Percentiles rank a stretch among this genome's conserved stretches.
Evolutionary conservation across 2,113 vertebrate species (phyloP).

Genomic region (Epinephelus cyanopodus): DNA sequence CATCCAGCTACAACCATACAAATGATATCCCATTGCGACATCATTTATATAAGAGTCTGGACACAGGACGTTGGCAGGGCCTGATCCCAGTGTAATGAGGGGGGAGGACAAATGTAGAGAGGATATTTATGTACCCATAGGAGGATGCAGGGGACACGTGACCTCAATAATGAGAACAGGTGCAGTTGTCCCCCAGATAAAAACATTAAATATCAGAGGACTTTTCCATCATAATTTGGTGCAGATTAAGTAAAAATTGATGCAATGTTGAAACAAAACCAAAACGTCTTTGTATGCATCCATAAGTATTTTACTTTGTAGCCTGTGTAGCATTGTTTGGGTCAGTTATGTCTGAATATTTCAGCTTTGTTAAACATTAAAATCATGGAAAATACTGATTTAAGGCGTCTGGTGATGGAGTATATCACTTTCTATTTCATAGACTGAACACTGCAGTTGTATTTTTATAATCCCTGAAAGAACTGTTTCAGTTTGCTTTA

Average conservation of each 20-base stretch:
- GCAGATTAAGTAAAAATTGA: no score
- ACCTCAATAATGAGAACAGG: no score
- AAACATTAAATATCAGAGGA: no score
- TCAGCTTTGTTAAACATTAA: conserved; percentile 2
- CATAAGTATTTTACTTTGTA: not conserved
- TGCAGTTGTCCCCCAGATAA: no score
- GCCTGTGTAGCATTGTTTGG: not conserved
- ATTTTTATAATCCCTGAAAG: not conserved
- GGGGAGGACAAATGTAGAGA: not conserved
- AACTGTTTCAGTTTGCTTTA: not conserved
- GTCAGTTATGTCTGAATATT: not conserved
- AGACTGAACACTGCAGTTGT: not conserved
- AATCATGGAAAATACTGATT: not conserved
- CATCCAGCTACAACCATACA: conserved; percentile 3
- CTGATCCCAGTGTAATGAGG: not conserved
- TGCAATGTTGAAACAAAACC: no score
- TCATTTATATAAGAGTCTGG: not conserved
- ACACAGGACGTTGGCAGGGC: not conserved
- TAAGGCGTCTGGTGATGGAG: no score
- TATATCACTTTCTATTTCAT: not conserved
- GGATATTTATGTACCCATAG: not conserved
- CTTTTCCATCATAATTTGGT: no score
- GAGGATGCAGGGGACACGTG: no score
- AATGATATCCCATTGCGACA: not conserved
- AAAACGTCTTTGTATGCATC: no score